Base-by-base conservation (phyloP, 2,888 invertebrate genomes). In the Philhelius pedissequus region DNA sequence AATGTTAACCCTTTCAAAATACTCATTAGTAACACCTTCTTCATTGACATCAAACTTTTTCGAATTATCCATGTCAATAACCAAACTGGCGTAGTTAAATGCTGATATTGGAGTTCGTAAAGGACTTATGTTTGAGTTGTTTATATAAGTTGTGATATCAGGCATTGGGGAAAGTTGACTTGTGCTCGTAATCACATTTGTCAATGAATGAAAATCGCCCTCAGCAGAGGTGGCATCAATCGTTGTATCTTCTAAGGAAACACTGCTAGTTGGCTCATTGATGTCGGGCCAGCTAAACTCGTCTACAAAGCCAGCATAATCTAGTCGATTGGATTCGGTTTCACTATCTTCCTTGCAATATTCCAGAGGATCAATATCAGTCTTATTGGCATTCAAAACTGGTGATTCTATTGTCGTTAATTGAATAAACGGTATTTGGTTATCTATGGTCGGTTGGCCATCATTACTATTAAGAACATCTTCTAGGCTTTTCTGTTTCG, bases 1-100 rank as follows among this genome's bases (percentile, higher is more conserved):
- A 25, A 90, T 88, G 58, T 91, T 92, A 2, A 92, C 88, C 2
- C 91, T 88, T 79, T 92, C 92, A 82, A 92, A 92, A 83, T 91
- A 91, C 81, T 91, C 88, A 87, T 92, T 92, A 3, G 90, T 92
- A 0, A 92, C 92, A 4, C 92, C 92, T 75, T 89, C 89, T 13
- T 91, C 90, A 77, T 87, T 90, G 0, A 91, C 89, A 77, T 90
- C 89, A 69, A 88, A 91, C 1, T 79, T 86, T n/a, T 78, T 87
- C 0, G 80, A 54, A 3, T 27, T 58, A 15, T 86, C 87, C 0
- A 64, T 70, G 40, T 82, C 86, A 5, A 80, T 87, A 1, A 86
- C 62, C 0, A 88, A 86, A 56, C 89, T 88, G 0, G 87, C 86
- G 13, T 88, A 88, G 9, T 88, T 88, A 11, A 89, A 87, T 38